phyloP scores from a whole-genome alignment of 1,140 invertebrate species.

The Conopomorpha cramerella region DNA sequence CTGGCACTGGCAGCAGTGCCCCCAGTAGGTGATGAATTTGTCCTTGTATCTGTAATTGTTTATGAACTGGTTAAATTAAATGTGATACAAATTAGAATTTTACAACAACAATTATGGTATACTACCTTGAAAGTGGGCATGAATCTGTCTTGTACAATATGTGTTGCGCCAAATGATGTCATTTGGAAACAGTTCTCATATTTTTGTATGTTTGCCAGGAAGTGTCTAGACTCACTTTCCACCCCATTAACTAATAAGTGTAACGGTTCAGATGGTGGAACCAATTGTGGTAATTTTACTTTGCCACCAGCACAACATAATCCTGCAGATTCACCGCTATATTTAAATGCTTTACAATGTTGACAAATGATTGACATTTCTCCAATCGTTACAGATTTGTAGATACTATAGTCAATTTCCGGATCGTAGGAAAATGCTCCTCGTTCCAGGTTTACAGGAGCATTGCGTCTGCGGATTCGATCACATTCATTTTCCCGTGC shows the following conservation, averaged over 20 bases:
- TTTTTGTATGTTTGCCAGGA: conserved; percentile 21
- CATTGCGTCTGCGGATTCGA: conserved; percentile 14
- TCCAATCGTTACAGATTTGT: conserved; percentile 15
- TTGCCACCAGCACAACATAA: conserved; percentile 35
- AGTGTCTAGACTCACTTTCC: conserved; percentile 21
- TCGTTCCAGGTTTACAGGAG: conserved; percentile 7
- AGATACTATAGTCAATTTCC: conserved; percentile 12
- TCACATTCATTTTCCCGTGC: conserved; percentile 17
- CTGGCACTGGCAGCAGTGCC: conserved; percentile 8
- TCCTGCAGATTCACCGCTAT: conserved; percentile 27
- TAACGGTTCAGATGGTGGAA: conserved; percentile 20
- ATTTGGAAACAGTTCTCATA: too few species aligned
- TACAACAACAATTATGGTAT: conserved; percentile 5
- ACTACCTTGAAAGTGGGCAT: conserved; percentile 9
- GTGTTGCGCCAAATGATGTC: too few species aligned
- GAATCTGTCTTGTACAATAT: conserved; percentile 15
- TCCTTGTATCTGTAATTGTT: conserved; percentile 11
- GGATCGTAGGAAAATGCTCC: too few species aligned
- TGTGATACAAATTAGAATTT: conserved; percentile 7
- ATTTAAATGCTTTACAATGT: conserved; percentile 39
- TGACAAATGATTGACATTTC: conserved; percentile 25
- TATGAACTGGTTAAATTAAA: conserved; percentile 7
- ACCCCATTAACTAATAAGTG: conserved; percentile 19
- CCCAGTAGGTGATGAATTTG: conserved; percentile 13
- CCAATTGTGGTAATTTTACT: conserved; percentile 19